Evolutionary conservation across 92 coral and sea anemone species (phyloP), one percentile per base, ranked within the genome.

Genomic region (Actinostola sp.): DNA sequence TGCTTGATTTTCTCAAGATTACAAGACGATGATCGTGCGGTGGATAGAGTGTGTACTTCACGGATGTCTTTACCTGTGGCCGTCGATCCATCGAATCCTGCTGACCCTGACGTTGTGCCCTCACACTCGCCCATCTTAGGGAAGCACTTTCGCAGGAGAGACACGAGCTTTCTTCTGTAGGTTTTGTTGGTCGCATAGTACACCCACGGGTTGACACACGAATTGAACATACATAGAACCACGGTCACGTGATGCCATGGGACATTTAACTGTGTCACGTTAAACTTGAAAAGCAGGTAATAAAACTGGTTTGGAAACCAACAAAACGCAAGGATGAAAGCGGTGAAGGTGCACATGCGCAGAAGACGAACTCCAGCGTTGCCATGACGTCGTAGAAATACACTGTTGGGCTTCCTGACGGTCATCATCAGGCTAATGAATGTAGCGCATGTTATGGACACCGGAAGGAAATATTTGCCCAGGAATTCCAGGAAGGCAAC

Each of bases 241-340:
- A 91, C 93, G 1, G 97, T 88, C 31, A 56, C 84, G 70, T 81
- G 93, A 45, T 91, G 97, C 29, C 80, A 34, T 0, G 89, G 86
- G 16, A 85, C 79, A 32, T 81, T 85, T 27, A 91, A 69, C 44
- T 75, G 64, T 1, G 89, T 83, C 44, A 83, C 35, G 56, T 70
- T 63, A 57, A 75, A 91, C 64, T 91, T 91, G 30, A 84, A 91
- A 19, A 91, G 48, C 72, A 91, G 41, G 67, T 87, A 91, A 43
- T 87, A 89, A 25, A 86, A 71, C 79, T 92, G 97, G 70, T 89
- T 89, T 57, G 97, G 95, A 50, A 84, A 70, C 97, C 97, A 92
- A 50, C 97, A 92, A 0, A 73, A 16, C n/a, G 89, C 92, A 44
- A 92, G 64, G 19, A 73, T 64, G 20, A 86, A 61, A 53, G 95